Conservation (phyloP, 2,797 vertebrate genomes). For the Melanogrammus aeglefinus region DNA sequence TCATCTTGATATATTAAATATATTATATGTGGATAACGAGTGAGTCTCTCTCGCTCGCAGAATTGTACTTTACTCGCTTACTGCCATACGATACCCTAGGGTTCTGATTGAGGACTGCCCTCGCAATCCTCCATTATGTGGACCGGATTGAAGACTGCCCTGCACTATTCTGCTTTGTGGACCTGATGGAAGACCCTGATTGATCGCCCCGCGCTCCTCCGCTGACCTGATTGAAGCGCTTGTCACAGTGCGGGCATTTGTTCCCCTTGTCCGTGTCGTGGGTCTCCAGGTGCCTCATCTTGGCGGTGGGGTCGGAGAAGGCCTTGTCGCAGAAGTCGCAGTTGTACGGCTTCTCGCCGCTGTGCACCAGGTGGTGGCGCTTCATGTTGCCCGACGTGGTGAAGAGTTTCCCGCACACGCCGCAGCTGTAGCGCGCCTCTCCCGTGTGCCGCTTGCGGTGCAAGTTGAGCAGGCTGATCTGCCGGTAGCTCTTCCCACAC, state of each 20-base stretch:
- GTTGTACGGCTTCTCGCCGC: conserved; percentile 93
- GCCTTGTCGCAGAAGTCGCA: conserved; percentile 92
- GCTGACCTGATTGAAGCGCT: conserved; percentile 95
- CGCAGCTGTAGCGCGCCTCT: conserved; percentile 90
- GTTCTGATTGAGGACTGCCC: background rate
- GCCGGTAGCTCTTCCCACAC: conserved; percentile 96
- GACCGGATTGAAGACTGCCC: background rate
- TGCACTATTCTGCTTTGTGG: too few species aligned
- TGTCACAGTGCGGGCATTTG: conserved; percentile 95
- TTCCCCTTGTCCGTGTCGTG: conserved; percentile 96
- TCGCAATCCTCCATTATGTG: background rate
- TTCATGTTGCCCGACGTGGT: conserved; percentile 97
- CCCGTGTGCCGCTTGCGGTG: conserved; percentile 96
- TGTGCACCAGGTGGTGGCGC: conserved; percentile 96
- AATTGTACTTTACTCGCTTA: too few species aligned
- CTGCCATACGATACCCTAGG: too few species aligned
- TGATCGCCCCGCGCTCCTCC: background rate
- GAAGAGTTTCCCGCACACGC: conserved; percentile 93
- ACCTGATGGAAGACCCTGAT: conserved; percentile 86
- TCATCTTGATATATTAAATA: background rate
- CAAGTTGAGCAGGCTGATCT: conserved; percentile 95
- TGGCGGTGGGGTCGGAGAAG: conserved; percentile 96
- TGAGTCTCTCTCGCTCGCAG: too few species aligned
- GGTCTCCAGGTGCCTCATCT: conserved; percentile 96
- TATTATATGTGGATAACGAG: too few species aligned